A percentile compares a stretch with the other conserved stretches of the same genome.
Conservation (phyloP, 2,113 vertebrate genomes). For the Rhagologus leucostigma region DNA sequence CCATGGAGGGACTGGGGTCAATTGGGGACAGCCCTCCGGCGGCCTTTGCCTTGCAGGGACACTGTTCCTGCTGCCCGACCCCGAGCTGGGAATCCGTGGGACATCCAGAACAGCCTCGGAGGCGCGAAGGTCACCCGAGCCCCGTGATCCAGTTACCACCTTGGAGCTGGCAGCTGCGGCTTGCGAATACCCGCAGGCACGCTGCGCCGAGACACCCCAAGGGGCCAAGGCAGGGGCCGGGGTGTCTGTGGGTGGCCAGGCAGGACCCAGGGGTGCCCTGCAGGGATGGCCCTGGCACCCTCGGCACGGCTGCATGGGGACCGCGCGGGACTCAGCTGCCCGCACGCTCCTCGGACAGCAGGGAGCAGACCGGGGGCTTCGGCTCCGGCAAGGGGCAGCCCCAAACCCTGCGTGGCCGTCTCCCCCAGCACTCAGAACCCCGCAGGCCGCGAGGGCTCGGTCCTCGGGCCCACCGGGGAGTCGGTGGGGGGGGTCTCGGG, state of each 20-base stretch:
- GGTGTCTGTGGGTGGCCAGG: neutral
- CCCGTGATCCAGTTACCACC: neutral
- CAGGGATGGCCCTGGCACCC: neutral
- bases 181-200: neutral
- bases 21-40: neutral
- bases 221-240: neutral
- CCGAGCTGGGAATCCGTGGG: neutral
- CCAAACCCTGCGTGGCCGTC: neutral
- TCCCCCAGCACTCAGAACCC: neutral
- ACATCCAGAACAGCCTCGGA: neutral
- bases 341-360: rapidly evolving
- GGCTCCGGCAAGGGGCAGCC: rapidly evolving
- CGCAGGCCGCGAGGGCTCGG: neutral
- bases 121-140: slow-evolving; percentile 16
- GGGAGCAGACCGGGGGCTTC: neutral
- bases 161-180: neutral
- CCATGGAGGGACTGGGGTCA: neutral
- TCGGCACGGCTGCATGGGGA: rapidly evolving
- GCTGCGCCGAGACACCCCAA: neutral
- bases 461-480: neutral
- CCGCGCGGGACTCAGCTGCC: rapidly evolving
- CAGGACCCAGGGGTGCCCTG: neutral
- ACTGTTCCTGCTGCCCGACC: neutral
- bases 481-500: neutral
- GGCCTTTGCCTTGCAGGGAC: neutral